Evolutionary conservation across 2,888 invertebrate species (phyloP).

Genomic region (Omphaloscelis lunosa): DNA sequence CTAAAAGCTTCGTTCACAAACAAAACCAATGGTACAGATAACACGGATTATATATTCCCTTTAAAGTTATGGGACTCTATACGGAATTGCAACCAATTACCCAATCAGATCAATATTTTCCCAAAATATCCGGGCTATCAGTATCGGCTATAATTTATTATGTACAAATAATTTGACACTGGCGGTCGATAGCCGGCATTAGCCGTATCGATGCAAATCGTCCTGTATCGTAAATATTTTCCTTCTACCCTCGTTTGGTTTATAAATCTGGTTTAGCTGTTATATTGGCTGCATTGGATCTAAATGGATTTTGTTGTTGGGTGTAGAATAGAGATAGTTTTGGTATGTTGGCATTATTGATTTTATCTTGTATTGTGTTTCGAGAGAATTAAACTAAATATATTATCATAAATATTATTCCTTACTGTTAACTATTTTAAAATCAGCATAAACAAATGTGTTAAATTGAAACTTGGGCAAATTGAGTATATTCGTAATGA

Average conservation of each 20-base stretch:
- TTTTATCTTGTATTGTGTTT: conserved; percentile 9
- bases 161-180: conserved; percentile 62
- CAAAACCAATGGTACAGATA: neutral
- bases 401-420: neutral
- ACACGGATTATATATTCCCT: neutral
- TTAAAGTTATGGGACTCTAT: neutral
- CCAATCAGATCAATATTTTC: conserved; percentile 33
- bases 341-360: conserved; percentile 20
- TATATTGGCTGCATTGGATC: conserved; percentile 52
- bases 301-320: conserved; percentile 45
- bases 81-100: neutral
- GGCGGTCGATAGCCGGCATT: conserved; percentile 56
- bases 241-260: conserved; percentile 46
- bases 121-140: conserved; percentile 39
- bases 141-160: conserved; percentile 53
- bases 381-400: neutral
- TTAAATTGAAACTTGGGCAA: neutral
- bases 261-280: conserved; percentile 63
- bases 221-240: conserved; percentile 63
- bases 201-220: conserved; percentile 63
- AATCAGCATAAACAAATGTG: neutral
- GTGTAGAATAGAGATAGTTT: conserved; percentile 28
- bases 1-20: neutral
- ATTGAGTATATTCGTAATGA: neutral
- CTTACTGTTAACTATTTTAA: neutral